phyloP scores from a whole-genome alignment of 2,888 invertebrate genomes.

The Pachycephus smyrnensis region DNA sequence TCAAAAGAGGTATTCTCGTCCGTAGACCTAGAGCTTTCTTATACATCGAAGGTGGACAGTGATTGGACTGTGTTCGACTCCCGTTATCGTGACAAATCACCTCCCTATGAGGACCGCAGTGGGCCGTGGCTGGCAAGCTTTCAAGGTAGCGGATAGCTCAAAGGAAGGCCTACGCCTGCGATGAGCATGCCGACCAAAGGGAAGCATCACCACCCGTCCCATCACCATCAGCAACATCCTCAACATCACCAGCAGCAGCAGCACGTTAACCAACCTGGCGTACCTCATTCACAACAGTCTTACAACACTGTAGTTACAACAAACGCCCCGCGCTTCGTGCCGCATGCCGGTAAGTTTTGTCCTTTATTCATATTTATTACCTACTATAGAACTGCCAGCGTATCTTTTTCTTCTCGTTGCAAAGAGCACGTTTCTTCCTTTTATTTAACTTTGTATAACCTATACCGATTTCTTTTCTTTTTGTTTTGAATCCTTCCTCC shows the following conservation, averaged over 20 bases:
- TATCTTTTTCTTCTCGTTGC: no score
- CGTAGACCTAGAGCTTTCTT: no score
- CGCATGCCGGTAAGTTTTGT: slow-evolving; percentile 53
- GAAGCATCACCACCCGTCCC: slow-evolving; percentile 55
- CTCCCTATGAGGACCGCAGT: slow-evolving; percentile 59
- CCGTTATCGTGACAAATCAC: slow-evolving; percentile 25
- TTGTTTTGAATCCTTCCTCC: slow-evolving; percentile 2
- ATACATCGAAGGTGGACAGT: no score
- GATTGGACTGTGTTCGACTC: neutral
- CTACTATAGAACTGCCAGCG: neutral
- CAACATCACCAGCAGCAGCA: slow-evolving; percentile 42
- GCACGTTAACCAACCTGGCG: slow-evolving; percentile 47
- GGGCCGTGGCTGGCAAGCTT: slow-evolving; percentile 50
- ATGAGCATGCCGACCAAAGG: slow-evolving; percentile 62
- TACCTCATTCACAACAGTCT: slow-evolving; percentile 45
- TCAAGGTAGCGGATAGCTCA: slow-evolving; percentile 50
- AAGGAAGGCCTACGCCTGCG: slow-evolving; percentile 49
- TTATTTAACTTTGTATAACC: no score
- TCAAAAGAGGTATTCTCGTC: no score
- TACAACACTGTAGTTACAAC: slow-evolving; percentile 52
- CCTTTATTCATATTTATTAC: slow-evolving; percentile 2
- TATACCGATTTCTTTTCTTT: neutral
- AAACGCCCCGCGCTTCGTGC: slow-evolving; percentile 45
- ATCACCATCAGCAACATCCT: slow-evolving; percentile 47
- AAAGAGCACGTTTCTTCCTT: no score